Conservation (phyloP, 1,140 invertebrate genomes). For the Parasteatoda tepidariorum region DNA sequence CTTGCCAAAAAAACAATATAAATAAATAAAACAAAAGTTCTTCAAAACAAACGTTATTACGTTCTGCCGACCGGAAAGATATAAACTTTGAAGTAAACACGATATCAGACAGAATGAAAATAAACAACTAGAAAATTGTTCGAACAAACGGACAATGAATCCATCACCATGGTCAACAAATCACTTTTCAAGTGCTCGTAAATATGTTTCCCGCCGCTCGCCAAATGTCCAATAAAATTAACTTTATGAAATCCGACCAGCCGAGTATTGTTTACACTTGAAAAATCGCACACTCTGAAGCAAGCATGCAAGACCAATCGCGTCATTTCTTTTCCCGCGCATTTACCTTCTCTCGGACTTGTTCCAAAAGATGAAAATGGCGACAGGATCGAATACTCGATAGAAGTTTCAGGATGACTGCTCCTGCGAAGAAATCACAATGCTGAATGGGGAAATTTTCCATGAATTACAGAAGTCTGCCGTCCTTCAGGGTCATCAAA, state of each 20-base stretch:
- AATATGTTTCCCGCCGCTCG: not conserved
- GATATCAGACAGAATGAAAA: not conserved
- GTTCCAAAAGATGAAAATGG: not conserved
- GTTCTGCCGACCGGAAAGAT: no score
- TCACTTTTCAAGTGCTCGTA: not conserved
- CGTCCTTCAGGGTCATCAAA: conserved; percentile 5
- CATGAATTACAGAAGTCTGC: not conserved
- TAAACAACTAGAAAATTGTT: not conserved
- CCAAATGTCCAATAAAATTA: conserved; percentile 32
- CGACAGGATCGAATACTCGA: conserved; percentile 15
- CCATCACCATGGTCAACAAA: conserved; percentile 35
- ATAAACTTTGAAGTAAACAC: not conserved
- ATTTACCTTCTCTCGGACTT: conserved; percentile 2
- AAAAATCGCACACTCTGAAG: not conserved
- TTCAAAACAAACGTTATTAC: no score
- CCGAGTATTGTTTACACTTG: conserved; percentile 32
- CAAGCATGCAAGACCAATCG: not conserved
- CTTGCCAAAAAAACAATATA: no score
- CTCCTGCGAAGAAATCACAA: not conserved
- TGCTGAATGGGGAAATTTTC: conserved; percentile 10
- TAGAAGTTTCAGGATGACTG: conserved; percentile 29
- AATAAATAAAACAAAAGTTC: no score
- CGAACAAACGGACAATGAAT: conserved; percentile 27
- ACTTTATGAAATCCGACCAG: conserved; percentile 5
- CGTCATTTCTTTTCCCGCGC: not conserved